These are phyloP conservation scores for Hemiprocne comata DNA, from an alignment of 2,113 vertebrate species.

Conservation along the genomic window DNA sequence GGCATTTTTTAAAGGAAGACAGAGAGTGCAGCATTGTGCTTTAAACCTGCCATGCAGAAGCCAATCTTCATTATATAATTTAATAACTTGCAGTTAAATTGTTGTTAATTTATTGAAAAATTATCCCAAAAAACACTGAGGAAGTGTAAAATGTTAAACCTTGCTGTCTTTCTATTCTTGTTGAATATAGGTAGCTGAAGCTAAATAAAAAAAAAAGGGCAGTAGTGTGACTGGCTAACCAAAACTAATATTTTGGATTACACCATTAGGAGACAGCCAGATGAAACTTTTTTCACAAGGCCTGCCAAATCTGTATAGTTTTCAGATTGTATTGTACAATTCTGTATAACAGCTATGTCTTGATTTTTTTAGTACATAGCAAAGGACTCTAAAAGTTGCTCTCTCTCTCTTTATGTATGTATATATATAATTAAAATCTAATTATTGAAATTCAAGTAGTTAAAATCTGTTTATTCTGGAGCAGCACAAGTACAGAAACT, in stretches of 20 bases:
- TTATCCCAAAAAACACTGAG: conserved; percentile 21
- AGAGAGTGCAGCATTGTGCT: conserved; percentile 16
- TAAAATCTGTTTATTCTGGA: not conserved
- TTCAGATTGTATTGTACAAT: not conserved
- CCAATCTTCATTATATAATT: conserved; percentile 27
- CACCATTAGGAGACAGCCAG: not conserved
- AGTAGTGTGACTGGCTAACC: not conserved
- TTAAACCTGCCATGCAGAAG: conserved; percentile 6
- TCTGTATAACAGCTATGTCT: not conserved
- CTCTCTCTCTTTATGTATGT: not conserved
- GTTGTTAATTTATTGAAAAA: conserved; percentile 60
- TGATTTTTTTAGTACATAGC: not conserved
- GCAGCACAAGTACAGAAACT: not conserved
- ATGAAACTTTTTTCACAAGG: not conserved
- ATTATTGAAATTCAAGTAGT: not conserved
- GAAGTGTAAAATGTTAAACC: conserved; percentile 38
- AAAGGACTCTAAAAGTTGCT: not conserved
- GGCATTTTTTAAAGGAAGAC: conserved; percentile 45
- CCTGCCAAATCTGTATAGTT: not conserved
- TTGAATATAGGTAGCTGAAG: not conserved
- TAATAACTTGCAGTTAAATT: conserved; percentile 49
- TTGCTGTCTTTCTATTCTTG: conserved; percentile 6
- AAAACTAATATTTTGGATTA: conserved; percentile 3
- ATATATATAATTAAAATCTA: not conserved
- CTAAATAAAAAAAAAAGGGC: not conserved